Conservation (phyloP, 2,888 invertebrate species). For the Carpatolechia fugitivella region DNA sequence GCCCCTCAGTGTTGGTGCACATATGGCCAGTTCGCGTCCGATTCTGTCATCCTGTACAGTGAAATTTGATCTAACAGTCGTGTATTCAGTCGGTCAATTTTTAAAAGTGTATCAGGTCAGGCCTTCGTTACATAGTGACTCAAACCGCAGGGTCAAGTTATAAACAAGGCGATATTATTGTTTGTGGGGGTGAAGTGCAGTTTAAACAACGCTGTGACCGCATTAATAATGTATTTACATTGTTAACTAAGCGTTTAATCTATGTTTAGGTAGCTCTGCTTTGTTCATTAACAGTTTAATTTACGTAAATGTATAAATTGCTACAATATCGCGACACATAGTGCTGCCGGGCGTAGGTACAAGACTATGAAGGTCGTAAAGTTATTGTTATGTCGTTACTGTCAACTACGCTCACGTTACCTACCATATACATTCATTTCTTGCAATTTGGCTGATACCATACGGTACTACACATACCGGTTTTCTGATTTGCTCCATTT, state of each 20-base stretch:
- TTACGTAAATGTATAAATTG: slow-evolving; percentile 28
- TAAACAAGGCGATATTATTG: slow-evolving; percentile 2
- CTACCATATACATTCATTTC: slow-evolving; percentile 13
- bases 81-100: neutral
- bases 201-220: neutral
- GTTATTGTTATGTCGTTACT: slow-evolving; percentile 40
- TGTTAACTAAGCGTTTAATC: slow-evolving; percentile 12
- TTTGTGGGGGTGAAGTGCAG: slow-evolving; percentile 8
- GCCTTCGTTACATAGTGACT: neutral
- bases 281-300: slow-evolving; percentile 20
- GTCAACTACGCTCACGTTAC: slow-evolving; percentile 15
- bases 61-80: neutral
- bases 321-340: slow-evolving; percentile 45
- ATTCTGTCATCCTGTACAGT: neutral
- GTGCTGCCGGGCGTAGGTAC: slow-evolving; percentile 20
- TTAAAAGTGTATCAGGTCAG: neutral
- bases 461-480: slow-evolving; percentile 28
- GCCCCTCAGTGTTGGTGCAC: slow-evolving; percentile 50
- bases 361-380: slow-evolving; percentile 53
- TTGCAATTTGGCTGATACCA: slow-evolving; percentile 16
- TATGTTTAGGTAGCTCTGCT: slow-evolving; percentile 21
- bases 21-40: slow-evolving; percentile 43
- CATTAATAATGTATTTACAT: slow-evolving; percentile 1
- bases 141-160: neutral
- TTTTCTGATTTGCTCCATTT: slow-evolving; percentile 58